phyloP scores from a whole-genome alignment of 2,888 invertebrate species.

The Drosophila acutilabella region DNA sequence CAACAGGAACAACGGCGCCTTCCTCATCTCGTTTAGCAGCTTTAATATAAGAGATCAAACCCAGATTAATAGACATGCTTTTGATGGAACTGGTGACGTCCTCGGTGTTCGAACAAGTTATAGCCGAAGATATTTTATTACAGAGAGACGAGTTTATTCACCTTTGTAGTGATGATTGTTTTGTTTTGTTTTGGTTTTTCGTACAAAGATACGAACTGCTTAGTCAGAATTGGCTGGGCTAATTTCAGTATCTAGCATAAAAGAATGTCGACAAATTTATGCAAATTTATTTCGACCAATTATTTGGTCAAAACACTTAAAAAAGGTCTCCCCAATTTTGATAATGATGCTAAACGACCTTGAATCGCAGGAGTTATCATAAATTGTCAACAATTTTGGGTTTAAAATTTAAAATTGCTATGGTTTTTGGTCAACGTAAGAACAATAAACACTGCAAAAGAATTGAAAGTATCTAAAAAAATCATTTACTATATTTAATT shows the following conservation, averaged over 20 bases:
- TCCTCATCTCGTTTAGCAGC: conserved; percentile 36
- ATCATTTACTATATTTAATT: conserved; percentile 28
- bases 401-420: conserved; percentile 14
- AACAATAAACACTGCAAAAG: conserved; percentile 1
- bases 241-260: conserved; percentile 53
- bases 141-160: conserved; percentile 69
- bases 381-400: background rate
- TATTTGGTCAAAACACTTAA: background rate
- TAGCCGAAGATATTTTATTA: conserved; percentile 47
- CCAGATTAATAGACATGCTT: conserved; percentile 18
- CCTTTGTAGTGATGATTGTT: conserved; percentile 52
- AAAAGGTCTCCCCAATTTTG: conserved; percentile 21
- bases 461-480: conserved; percentile 5
- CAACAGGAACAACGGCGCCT: conserved; percentile 41
- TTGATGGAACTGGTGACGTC: conserved; percentile 54
- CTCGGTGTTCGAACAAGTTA: conserved; percentile 77
- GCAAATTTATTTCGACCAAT: conserved; percentile 12
- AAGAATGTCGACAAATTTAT: conserved; percentile 41
- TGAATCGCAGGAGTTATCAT: conserved; percentile 33
- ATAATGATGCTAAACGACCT: conserved; percentile 36
- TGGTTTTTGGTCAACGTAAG: conserved; percentile 20
- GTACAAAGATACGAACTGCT: conserved; percentile 23
- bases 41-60: conserved; percentile 10
- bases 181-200: conserved; percentile 61
- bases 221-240: conserved; percentile 33